Percentiles rank a stretch among this genome's conserved stretches.
These are phyloP conservation scores for Xylota sylvarum DNA, from an alignment of 2,888 invertebrate genomes.

Conservation along the genomic window DNA sequence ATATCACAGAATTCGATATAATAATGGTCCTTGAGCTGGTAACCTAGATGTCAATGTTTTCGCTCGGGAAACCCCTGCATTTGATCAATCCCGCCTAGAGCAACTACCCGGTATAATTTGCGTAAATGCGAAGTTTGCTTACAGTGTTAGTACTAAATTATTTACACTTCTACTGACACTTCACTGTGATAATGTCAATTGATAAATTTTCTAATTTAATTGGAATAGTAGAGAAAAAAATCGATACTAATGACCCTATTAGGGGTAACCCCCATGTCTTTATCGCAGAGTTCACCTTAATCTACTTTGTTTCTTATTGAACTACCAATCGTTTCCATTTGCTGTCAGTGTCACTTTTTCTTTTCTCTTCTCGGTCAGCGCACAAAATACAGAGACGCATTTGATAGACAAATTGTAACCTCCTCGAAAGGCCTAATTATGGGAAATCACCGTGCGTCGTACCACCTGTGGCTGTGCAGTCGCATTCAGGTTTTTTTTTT, in stretches of 20 bases:
- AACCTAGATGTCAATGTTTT: too few relatives aligned
- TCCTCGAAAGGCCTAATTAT: conserved; percentile 52
- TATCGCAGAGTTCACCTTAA: conserved; percentile 39
- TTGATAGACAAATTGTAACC: conserved; percentile 29
- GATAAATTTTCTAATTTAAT: not conserved
- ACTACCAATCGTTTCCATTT: not conserved
- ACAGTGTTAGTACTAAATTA: too few relatives aligned
- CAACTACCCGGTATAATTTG: too few relatives aligned
- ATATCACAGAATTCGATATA: too few relatives aligned
- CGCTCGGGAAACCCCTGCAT: too few relatives aligned
- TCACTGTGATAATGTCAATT: too few relatives aligned
- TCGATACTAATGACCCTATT: conserved; percentile 20
- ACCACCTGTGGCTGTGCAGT: conserved; percentile 30
- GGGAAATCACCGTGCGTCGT: conserved; percentile 39
- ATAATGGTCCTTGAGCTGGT: too few relatives aligned
- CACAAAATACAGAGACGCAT: not conserved
- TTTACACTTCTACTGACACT: too few relatives aligned
- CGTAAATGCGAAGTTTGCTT: too few relatives aligned
- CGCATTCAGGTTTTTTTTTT: conserved; percentile 45
- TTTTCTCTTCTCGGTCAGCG: conserved; percentile 1
- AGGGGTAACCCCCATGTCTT: conserved; percentile 29
- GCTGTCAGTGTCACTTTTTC: conserved; percentile 18
- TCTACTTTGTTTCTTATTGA: not conserved
- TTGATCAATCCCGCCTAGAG: too few relatives aligned
- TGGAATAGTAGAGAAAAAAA: conserved; percentile 7